Evolutionary conservation across 1,140 invertebrate species (phyloP).

Genomic region (Drosophila biarmipes): DNA sequence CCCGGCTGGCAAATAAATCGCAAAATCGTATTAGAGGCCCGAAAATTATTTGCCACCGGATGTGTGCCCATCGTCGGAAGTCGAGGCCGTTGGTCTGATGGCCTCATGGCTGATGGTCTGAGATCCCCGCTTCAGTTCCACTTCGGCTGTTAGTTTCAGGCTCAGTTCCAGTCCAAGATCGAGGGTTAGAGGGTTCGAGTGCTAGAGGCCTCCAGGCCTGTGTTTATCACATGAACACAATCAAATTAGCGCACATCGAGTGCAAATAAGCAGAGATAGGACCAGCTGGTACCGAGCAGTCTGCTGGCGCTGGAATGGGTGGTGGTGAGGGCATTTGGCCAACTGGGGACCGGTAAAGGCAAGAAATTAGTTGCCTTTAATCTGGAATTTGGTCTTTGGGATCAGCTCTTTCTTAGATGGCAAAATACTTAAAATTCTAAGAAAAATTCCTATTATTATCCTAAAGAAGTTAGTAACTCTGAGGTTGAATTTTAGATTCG

Average conservation of each 20-base stretch:
- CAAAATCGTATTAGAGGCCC: constrained; percentile 68
- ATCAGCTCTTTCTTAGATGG: background rate
- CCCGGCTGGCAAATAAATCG: constrained; percentile 76
- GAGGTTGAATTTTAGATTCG: background rate
- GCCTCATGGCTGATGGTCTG: constrained; percentile 2
- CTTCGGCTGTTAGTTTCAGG: constrained; percentile 1
- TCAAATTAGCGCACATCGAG: constrained; percentile 82
- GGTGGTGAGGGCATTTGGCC: background rate
- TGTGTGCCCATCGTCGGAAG: constrained; percentile 60
- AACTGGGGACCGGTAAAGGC: background rate
- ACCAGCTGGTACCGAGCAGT: constrained; percentile 48
- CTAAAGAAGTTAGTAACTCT: too few species aligned
- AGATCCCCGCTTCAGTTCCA: constrained; percentile 15
- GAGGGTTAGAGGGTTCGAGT: background rate
- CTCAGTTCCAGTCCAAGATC: constrained; percentile 17
- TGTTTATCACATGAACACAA: constrained; percentile 81
- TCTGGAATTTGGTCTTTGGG: background rate
- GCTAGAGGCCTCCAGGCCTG: constrained; percentile 29
- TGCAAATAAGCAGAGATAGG: constrained; percentile 77
- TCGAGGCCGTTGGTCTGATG: constrained; percentile 22
- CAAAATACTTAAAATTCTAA: too few species aligned
- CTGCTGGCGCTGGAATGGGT: background rate
- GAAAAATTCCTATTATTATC: too few species aligned
- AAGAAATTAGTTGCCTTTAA: background rate
- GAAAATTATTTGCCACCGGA: constrained; percentile 80